A percentile compares a stretch with the other conserved stretches of the same genome.
Conservation (phyloP, 2,113 vertebrate genomes). For the Tragelaphus scriptus region DNA sequence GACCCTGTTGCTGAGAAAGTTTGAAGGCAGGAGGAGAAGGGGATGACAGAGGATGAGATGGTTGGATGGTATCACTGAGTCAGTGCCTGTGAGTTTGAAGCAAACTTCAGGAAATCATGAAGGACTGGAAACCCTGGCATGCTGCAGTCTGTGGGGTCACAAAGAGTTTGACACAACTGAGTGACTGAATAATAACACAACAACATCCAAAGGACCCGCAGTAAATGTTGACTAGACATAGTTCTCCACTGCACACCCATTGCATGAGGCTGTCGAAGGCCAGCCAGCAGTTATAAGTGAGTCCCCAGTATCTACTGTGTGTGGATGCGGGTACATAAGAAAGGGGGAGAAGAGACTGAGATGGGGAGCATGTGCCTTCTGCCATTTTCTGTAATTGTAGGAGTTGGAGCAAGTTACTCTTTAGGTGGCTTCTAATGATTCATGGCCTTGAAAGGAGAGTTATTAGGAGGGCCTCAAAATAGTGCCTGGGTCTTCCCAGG, state of each 20-base stretch:
- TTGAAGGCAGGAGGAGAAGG: background rate
- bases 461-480: accelerated
- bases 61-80: background rate
- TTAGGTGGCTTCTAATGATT: accelerated
- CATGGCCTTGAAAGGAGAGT: background rate
- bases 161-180: background rate
- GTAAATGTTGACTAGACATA: accelerated
- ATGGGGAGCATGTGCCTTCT: background rate
- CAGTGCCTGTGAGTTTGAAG: background rate
- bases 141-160: background rate
- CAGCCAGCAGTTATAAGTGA: accelerated
- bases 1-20: background rate
- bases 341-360: background rate
- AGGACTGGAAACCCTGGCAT: background rate
- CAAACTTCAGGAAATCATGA: background rate
- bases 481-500: background rate
- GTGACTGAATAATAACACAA: background rate
- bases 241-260: accelerated
- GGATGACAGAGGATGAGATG: background rate
- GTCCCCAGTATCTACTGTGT: accelerated
- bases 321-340: accelerated
- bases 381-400: background rate
- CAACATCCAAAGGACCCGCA: accelerated
- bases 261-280: accelerated
- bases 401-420: accelerated